Percentiles rank a stretch among this genome's conserved stretches.
Conservation (phyloP, 2,113 vertebrate species). For the Gracilinanus agilis region DNA sequence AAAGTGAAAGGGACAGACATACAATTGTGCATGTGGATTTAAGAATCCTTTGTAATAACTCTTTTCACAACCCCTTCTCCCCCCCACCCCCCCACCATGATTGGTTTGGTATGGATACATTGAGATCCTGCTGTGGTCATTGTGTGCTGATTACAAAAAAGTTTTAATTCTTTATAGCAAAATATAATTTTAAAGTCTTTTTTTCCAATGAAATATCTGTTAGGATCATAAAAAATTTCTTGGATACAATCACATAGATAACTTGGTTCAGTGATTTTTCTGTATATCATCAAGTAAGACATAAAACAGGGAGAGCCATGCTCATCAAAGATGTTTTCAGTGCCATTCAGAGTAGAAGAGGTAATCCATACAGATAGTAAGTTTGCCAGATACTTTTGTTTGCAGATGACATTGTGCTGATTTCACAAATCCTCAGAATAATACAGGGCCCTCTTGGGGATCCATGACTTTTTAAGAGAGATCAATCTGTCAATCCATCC, state of each 20-base stretch:
- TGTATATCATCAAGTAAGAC: neutral
- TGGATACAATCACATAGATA: neutral
- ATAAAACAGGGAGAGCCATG: neutral
- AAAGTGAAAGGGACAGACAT: neutral
- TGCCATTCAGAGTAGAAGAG: neutral
- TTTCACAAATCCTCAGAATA: neutral
- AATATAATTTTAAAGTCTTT: neutral
- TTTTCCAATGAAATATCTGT: neutral
- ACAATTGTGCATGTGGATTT: neutral
- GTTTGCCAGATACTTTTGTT: neutral
- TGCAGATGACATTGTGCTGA: neutral
- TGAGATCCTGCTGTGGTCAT: too few species aligned
- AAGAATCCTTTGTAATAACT: neutral
- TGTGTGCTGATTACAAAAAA: neutral
- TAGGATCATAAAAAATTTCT: neutral
- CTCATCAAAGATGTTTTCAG: neutral
- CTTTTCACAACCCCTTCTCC: neutral
- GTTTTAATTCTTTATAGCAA: neutral
- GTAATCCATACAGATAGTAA: neutral
- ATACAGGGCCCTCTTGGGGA: neutral
- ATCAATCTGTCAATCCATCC: neutral
- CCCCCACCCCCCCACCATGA: neutral
- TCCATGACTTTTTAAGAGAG: neutral
- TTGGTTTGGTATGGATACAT: neutral
- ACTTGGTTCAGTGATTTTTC: neutral